Percentiles rank a stretch among this genome's conserved stretches.
phyloP scores from a whole-genome alignment of 1,140 invertebrate genomes.

The Leptopilina clavipes region DNA sequence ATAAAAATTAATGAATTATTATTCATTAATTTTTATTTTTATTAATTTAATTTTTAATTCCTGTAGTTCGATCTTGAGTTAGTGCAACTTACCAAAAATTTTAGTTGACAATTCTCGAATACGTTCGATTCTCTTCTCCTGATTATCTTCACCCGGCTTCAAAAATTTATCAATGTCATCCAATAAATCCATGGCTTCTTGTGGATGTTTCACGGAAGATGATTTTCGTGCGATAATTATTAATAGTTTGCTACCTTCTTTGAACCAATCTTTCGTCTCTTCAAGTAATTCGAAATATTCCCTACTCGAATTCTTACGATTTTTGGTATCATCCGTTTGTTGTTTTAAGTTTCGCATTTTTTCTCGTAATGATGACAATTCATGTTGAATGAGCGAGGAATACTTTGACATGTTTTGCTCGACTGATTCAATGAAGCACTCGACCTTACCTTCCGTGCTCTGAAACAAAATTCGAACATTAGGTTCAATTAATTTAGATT shows the following conservation, averaged over 20 bases:
- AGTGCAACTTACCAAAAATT: constrained; percentile 77
- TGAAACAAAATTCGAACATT: no score
- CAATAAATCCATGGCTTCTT: constrained; percentile 78
- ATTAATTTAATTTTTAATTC: no score
- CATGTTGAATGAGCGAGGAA: constrained; percentile 78
- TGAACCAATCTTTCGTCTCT: constrained; percentile 83
- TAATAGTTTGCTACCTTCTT: constrained; percentile 83
- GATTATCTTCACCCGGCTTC: constrained; percentile 80
- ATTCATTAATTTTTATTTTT: background rate
- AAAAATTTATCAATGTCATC: constrained; percentile 81
- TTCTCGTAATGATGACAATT: constrained; percentile 81
- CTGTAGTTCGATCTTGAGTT: no score
- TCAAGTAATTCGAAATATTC: constrained; percentile 78
- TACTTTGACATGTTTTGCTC: constrained; percentile 79
- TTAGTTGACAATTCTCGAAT: constrained; percentile 80
- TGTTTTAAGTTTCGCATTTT: constrained; percentile 85
- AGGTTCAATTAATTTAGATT: no score
- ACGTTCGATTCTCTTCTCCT: constrained; percentile 81
- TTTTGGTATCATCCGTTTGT: constrained; percentile 81
- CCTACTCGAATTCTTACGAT: constrained; percentile 75
- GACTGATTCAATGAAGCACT: constrained; percentile 82
- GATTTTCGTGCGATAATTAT: constrained; percentile 81
- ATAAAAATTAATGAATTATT: background rate
- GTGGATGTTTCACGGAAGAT: constrained; percentile 78
- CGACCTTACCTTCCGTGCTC: constrained; percentile 84